Percentiles rank a stretch among this genome's conserved stretches.
These are phyloP conservation scores for Holothuria scabra DNA, from an alignment of 53 echinoderm and acorn worm genomes.

Conservation along the genomic window DNA sequence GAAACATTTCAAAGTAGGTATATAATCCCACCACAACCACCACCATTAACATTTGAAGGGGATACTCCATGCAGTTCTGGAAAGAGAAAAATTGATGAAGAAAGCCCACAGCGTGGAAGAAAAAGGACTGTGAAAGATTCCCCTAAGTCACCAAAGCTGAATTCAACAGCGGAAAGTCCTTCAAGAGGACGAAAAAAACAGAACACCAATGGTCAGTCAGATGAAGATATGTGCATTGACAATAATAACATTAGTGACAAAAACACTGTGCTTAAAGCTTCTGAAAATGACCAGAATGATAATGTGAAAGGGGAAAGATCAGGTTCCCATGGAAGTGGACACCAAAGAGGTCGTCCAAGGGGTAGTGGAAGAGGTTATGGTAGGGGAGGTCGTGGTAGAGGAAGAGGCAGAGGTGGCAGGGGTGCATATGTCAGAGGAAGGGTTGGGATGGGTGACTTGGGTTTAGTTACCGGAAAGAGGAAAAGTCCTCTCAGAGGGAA, in stretches of 20 bases:
- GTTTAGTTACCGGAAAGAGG: slow-evolving; percentile 15
- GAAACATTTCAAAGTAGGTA: background rate
- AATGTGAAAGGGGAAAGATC: background rate
- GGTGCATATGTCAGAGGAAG: background rate
- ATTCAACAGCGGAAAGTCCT: slow-evolving; percentile 5
- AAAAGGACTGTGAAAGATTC: slow-evolving; percentile 1
- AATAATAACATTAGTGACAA: background rate
- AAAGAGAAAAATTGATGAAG: slow-evolving; percentile 29
- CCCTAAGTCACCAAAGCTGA: background rate
- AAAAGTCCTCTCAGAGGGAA: slow-evolving; percentile 30
- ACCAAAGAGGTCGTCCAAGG: background rate
- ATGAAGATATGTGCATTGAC: too few species aligned
- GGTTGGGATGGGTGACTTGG: slow-evolving; percentile 1
- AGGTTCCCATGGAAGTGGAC: background rate
- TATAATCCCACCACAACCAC: slow-evolving; percentile 13
- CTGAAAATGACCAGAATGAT: background rate
- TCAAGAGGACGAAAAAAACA: background rate
- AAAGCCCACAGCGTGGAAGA: background rate
- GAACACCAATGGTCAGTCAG: too few species aligned
- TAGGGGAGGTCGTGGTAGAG: background rate
- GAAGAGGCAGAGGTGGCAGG: slow-evolving; percentile 13
- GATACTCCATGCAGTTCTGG: background rate
- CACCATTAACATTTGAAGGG: slow-evolving; percentile 35
- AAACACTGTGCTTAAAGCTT: background rate
- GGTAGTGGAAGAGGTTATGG: too few species aligned